phyloP scores from a whole-genome alignment of 2,797 vertebrate species.

The Notoglanidium macrostoma region DNA sequence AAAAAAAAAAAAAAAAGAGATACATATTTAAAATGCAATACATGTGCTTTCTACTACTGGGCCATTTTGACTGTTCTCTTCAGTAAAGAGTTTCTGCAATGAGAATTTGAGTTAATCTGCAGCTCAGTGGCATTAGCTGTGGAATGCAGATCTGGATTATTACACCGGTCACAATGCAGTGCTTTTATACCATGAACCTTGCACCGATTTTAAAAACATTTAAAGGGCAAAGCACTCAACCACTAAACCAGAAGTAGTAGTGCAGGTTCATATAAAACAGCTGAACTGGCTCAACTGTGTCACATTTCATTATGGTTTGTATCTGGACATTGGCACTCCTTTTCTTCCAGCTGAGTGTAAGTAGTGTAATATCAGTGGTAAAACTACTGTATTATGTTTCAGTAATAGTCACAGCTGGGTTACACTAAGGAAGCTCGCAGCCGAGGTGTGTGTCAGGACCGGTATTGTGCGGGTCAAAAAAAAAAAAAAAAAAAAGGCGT shows the following conservation, averaged over 20 bases:
- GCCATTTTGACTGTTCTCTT: background rate
- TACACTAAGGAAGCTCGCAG: background rate
- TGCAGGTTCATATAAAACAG: background rate
- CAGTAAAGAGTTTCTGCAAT: background rate
- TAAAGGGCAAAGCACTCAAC: background rate
- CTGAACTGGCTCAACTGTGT: background rate
- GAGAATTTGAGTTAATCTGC: background rate
- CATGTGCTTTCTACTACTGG: background rate
- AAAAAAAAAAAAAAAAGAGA: background rate
- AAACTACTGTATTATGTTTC: background rate
- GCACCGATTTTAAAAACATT: background rate
- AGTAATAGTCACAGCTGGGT: background rate
- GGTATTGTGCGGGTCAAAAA: background rate
- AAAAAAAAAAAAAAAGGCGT: background rate
- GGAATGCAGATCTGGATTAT: conserved; percentile 7
- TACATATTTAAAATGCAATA: background rate
- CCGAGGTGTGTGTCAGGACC: background rate
- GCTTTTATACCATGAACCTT: background rate
- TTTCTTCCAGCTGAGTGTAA: background rate
- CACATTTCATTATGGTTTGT: background rate
- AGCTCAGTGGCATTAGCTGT: background rate
- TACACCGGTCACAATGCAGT: background rate
- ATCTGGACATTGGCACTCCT: background rate
- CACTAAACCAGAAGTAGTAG: background rate
- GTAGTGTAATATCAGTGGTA: background rate